Base-by-base conservation (phyloP, 1,140 invertebrate species). In the Drosophila repleta region DNA sequence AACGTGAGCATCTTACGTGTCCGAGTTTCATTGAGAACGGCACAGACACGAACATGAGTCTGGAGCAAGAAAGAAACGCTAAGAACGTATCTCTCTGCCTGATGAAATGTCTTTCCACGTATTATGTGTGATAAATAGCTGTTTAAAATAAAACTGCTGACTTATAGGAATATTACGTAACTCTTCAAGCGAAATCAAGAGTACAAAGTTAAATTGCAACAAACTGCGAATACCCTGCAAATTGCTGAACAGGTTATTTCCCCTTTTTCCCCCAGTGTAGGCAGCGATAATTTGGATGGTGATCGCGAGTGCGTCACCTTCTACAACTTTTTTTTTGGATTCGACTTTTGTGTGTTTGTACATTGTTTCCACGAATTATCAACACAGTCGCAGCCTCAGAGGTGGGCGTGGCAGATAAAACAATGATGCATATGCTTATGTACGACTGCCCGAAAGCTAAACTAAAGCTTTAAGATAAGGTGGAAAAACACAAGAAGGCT, bases 361-460 rank as follows among this genome's bases (percentile, higher is more conserved):
- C 67, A 63, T 29, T 52, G 39, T 29, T 72, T 73, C 69, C 69
- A 61, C 69, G 64, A 68, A 68, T 57, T 60, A 71, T 61, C 49
- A 41, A 55, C 10, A 24, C 39, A 48, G 65, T 32, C 55, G 58
- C 57, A 61, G 32, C 46, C 29, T 46, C 32, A 62, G 39, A 7
- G 4, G 21, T 41, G 53, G 53, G 48, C 17, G 24, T 53, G 49
- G 17, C 37, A 29, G 46, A 43, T 39, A 29, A 11, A 41, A 0
- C 35, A 18, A 64, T 51, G 32, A 41, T 46, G 20, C 45, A 46
- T 46, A 46, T 46, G 21, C 24, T 21, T 26, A 17, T 26, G 13
- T 15, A 10, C 15, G 48, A 52, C 18, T 41, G 21, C 61, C 21
- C 1, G 32, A 57, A 24, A 17, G 20, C 15, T n/a, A 46, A 46